Conservation (phyloP, 2,888 invertebrate genomes). For the Conistra vaccinii region DNA sequence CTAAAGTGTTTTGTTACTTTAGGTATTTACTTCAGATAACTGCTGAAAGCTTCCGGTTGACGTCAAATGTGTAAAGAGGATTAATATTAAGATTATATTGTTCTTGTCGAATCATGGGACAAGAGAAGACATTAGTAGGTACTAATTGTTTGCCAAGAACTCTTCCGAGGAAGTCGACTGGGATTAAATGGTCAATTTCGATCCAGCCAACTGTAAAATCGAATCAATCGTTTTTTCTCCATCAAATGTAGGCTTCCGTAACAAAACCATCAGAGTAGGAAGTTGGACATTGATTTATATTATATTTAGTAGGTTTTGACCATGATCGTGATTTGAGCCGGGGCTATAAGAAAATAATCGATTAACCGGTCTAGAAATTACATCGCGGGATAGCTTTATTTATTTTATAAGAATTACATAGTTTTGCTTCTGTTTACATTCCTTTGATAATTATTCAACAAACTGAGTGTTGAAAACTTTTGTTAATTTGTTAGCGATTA, state of each 20-base stretch:
- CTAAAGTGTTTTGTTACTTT: no score
- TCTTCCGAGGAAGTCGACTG: slow-evolving; percentile 64
- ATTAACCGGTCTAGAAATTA: slow-evolving; percentile 9
- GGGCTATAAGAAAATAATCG: slow-evolving; percentile 18
- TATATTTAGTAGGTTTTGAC: slow-evolving; percentile 49
- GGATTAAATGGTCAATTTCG: slow-evolving; percentile 62
- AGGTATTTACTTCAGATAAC: no score
- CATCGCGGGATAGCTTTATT: neutral
- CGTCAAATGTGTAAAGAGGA: neutral
- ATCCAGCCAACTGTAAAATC: slow-evolving; percentile 74
- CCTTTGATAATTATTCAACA: slow-evolving; percentile 20
- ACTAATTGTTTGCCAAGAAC: slow-evolving; percentile 22
- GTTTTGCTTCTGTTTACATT: slow-evolving; percentile 13
- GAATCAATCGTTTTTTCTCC: slow-evolving; percentile 68
- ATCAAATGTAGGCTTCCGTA: slow-evolving; percentile 65
- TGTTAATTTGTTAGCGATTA: slow-evolving; percentile 17
- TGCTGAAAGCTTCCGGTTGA: no score
- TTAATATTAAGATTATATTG: slow-evolving; percentile 1
- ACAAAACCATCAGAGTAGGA: slow-evolving; percentile 69
- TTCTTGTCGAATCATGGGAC: neutral
- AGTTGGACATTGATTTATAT: slow-evolving; percentile 59
- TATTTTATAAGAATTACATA: slow-evolving; percentile 3
- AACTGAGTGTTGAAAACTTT: slow-evolving; percentile 16
- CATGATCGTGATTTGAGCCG: slow-evolving; percentile 47
- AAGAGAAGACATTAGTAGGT: neutral